These are phyloP conservation scores for Nudaria mundana DNA, from an alignment of 2,888 invertebrate genomes.

Conservation along the genomic window DNA sequence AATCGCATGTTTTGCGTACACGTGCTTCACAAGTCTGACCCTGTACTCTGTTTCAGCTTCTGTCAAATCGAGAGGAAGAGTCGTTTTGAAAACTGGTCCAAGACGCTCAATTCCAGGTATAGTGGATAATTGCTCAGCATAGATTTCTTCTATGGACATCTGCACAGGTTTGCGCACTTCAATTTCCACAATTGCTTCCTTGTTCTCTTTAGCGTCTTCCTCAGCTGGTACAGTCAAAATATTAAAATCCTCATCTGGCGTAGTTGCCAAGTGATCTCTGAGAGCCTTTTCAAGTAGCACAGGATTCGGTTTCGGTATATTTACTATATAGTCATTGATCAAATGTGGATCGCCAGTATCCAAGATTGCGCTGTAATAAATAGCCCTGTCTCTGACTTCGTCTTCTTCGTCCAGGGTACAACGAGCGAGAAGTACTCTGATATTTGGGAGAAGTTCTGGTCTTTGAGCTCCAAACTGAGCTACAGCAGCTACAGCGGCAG, in stretches of 20 bases:
- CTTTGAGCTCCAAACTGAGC: constrained; percentile 99
- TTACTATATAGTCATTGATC: constrained; percentile 89
- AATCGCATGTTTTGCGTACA: constrained; percentile 91
- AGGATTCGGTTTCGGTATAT: constrained; percentile 89
- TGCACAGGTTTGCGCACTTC: constrained; percentile 91
- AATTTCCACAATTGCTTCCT: constrained; percentile 85
- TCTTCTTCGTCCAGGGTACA: constrained; percentile 99
- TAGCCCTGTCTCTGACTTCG: constrained; percentile 98
- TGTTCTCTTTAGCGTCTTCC: constrained; percentile 91
- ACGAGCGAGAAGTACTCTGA: constrained; percentile 88
- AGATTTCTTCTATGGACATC: constrained; percentile 93
- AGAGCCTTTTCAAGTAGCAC: constrained; percentile 94
- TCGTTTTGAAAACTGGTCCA: constrained; percentile 94
- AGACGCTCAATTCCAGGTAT: constrained; percentile 93
- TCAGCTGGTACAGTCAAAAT: constrained; percentile 91
- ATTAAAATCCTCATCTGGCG: constrained; percentile 90
- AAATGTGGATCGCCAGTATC: constrained; percentile 85
- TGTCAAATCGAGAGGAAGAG: constrained; percentile 92
- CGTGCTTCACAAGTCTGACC: constrained; percentile 96
- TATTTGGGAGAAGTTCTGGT: constrained; percentile 84
- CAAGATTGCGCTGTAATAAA: constrained; percentile 95
- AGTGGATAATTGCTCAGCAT: constrained; percentile 88
- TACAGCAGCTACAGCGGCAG: constrained; percentile 98
- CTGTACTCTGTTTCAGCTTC: constrained; percentile 98
- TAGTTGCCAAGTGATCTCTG: constrained; percentile 88